Conservation (phyloP, 2,113 vertebrate genomes). For the Nansenia antarctica region DNA sequence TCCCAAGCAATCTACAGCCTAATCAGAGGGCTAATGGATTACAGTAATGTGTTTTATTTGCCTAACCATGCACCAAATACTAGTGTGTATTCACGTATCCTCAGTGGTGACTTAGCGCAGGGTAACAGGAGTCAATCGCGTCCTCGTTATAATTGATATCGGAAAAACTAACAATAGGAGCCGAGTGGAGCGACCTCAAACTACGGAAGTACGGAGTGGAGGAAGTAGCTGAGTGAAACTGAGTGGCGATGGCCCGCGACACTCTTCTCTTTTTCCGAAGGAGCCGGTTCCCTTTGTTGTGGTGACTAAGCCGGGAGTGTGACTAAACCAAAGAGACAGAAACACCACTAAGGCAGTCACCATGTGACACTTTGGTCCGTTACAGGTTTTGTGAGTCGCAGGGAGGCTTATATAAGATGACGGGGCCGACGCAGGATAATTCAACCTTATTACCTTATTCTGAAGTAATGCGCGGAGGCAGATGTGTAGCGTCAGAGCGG, state of each 20-base stretch:
- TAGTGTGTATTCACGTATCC: constrained; percentile 40
- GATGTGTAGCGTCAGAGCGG: constrained; percentile 51
- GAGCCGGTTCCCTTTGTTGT: constrained; percentile 6
- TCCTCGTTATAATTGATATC: constrained; percentile 15
- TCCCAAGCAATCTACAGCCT: constrained; percentile 50
- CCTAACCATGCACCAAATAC: constrained; percentile 33
- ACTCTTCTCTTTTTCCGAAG: background rate
- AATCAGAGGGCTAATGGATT: constrained; percentile 53
- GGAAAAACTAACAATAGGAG: background rate
- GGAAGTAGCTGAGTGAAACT: background rate
- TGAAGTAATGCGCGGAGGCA: constrained; percentile 36
- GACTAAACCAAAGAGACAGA: constrained; percentile 1
- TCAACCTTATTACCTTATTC: constrained; percentile 37
- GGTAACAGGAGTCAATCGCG: constrained; percentile 18
- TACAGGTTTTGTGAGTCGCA: constrained; percentile 10
- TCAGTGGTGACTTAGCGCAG: background rate
- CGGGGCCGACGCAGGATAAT: constrained; percentile 24
- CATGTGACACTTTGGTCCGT: constrained; percentile 27
- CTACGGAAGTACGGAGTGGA: too few species aligned
- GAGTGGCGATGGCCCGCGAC: background rate
- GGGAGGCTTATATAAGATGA: constrained; percentile 24
- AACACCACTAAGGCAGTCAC: background rate
- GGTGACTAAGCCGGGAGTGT: background rate
- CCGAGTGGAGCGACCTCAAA: too few species aligned
- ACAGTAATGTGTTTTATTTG: constrained; percentile 50